Percentiles rank a stretch among this genome's conserved stretches.
phyloP scores from a whole-genome alignment of 1,140 invertebrate species.

The Tetragonula clypearis region DNA sequence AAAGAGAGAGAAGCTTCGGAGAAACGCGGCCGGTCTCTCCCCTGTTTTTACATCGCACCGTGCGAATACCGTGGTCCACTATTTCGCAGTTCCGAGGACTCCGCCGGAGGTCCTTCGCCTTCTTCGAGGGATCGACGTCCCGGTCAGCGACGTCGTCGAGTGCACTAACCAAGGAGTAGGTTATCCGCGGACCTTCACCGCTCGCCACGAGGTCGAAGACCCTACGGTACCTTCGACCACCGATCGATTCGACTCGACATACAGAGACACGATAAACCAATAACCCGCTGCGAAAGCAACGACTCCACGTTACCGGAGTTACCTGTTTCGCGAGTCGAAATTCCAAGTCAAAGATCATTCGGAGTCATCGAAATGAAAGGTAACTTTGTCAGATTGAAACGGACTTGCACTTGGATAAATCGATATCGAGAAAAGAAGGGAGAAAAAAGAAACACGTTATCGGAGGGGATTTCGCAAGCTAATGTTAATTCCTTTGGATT shows the following conservation, averaged over 20 bases:
- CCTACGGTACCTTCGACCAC: slow-evolving; percentile 57
- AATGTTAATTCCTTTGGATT: no score
- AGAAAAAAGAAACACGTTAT: no score
- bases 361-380: no score
- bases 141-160: slow-evolving; percentile 73
- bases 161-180: slow-evolving; percentile 68
- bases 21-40: slow-evolving; percentile 14
- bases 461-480: no score
- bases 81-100: slow-evolving; percentile 57
- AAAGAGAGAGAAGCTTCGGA: background rate
- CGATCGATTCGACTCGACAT: slow-evolving; percentile 32
- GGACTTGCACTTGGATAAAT: no score
- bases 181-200: slow-evolving; percentile 75
- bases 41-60: slow-evolving; percentile 41
- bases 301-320: background rate
- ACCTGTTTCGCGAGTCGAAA: background rate
- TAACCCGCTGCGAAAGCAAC: background rate
- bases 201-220: slow-evolving; percentile 69
- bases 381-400: no score
- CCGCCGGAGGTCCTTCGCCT: slow-evolving; percentile 69
- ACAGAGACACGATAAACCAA: background rate
- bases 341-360: no score
- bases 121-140: slow-evolving; percentile 70
- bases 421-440: no score
- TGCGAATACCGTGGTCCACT: slow-evolving; percentile 56